Conservation (phyloP, 2,797 vertebrate genomes). For the Tangara arthus region DNA sequence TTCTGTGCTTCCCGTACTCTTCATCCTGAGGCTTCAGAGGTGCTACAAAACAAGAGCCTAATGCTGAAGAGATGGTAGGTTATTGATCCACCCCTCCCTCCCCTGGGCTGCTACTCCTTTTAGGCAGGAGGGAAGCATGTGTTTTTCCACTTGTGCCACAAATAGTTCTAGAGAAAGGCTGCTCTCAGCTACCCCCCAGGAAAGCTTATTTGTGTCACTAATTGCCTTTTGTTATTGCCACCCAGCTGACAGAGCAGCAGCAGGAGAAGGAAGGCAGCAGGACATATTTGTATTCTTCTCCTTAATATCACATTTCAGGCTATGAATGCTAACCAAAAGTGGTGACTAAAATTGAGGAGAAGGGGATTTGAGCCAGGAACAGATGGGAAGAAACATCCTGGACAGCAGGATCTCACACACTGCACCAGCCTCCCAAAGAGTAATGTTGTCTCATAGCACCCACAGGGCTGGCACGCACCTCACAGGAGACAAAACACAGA, state of each 20-base stretch:
- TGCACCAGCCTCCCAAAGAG: not conserved
- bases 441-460: conserved; percentile 4
- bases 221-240: not conserved
- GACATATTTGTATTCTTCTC: not conserved
- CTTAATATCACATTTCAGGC: not conserved
- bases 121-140: not conserved
- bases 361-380: conserved; percentile 33
- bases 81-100: not conserved
- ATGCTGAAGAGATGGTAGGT: not conserved
- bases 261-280: not conserved
- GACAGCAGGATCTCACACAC: conserved; percentile 36
- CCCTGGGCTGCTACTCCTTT: not conserved
- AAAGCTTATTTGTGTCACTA: conserved; percentile 10
- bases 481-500: conserved; percentile 38
- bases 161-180: not conserved
- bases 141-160: not conserved
- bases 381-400: conserved; percentile 52
- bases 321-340: conserved; percentile 1
- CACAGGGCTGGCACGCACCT: not conserved
- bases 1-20: not conserved
- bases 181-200: not conserved
- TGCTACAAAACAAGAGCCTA: not conserved
- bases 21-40: not conserved
- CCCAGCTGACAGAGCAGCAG: not conserved
- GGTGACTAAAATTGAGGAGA: not conserved